Percentiles rank a stretch among this genome's conserved stretches.
These are phyloP conservation scores for Sesamia inferens DNA, from an alignment of 2,888 invertebrate genomes.

Conservation along the genomic window DNA sequence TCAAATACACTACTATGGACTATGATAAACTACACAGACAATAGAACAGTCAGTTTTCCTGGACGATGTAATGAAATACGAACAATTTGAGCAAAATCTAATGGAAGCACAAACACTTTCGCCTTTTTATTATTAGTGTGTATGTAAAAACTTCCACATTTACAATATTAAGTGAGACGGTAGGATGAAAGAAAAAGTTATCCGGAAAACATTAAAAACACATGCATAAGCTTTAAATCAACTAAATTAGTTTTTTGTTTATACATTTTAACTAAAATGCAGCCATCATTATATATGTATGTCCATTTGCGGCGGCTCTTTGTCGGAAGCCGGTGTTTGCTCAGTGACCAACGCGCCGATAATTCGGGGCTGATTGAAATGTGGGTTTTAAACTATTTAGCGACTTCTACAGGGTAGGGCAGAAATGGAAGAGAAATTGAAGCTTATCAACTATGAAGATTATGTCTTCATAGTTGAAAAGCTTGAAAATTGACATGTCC, in stretches of 20 bases:
- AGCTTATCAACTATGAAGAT: no score
- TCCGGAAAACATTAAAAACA: neutral
- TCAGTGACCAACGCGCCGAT: conserved; percentile 25
- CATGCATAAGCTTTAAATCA: conserved; percentile 3
- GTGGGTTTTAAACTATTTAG: conserved; percentile 25
- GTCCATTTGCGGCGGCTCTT: conserved; percentile 64
- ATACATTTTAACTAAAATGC: conserved; percentile 68
- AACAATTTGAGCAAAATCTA: no score
- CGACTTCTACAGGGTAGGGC: neutral
- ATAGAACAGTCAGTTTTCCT: no score
- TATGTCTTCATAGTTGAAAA: no score
- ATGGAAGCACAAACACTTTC: no score
- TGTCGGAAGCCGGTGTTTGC: conserved; percentile 52
- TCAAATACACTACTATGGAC: no score
- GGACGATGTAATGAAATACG: no score
- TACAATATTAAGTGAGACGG: no score
- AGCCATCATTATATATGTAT: conserved; percentile 69
- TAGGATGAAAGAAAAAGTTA: neutral
- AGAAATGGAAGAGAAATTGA: neutral
- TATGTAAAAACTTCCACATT: no score
- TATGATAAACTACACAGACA: no score
- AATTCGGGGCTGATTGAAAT: conserved; percentile 40
- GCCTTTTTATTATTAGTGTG: no score
- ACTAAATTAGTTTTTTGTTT: conserved; percentile 38
- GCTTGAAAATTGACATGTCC: neutral